phyloP scores from a whole-genome alignment of 1,140 invertebrate genomes.

The Aphelenchoides fujianensis region DNA sequence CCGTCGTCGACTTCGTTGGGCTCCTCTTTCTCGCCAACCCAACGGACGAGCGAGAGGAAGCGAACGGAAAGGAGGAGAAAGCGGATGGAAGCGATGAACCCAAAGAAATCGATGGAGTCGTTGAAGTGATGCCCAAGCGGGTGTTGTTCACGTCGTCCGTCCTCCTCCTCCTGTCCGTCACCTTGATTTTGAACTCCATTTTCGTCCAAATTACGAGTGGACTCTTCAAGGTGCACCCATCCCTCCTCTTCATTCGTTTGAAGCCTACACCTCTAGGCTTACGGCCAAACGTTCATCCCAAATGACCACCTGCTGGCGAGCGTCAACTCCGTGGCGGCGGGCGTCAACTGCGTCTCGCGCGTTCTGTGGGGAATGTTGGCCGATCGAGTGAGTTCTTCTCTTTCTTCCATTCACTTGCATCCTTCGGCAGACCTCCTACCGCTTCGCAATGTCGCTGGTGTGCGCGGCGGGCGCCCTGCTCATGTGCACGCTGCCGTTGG shows the following conservation, averaged over 20 bases:
- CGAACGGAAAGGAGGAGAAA: neutral
- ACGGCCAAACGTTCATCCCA: constrained; percentile 49
- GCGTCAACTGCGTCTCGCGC: constrained; percentile 47
- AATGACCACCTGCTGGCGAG: constrained; percentile 52
- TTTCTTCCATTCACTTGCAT: constrained; percentile 12
- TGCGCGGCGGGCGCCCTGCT: constrained; percentile 40
- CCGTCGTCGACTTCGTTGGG: constrained; percentile 43
- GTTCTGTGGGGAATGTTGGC: constrained; percentile 50
- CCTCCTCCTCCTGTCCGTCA: constrained; percentile 32
- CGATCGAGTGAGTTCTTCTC: constrained; percentile 43
- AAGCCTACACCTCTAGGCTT: too few species aligned
- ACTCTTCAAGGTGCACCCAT: too few species aligned
- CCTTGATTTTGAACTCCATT: constrained; percentile 36
- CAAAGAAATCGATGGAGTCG: neutral
- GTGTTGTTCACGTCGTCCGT: constrained; percentile 1
- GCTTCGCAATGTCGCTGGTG: constrained; percentile 37
- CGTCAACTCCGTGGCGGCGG: constrained; percentile 51
- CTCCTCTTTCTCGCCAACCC: constrained; percentile 44
- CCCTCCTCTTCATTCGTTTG: too few species aligned
- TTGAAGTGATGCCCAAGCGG: neutral
- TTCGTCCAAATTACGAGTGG: constrained; percentile 43
- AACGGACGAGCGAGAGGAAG: constrained; percentile 6
- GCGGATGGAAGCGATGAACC: neutral
- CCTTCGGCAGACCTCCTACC: constrained; percentile 41
- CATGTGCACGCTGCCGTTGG: constrained; percentile 43